Evolutionary conservation across 2,888 invertebrate species (phyloP).

Genomic region (Phrixothrix hirtus): DNA sequence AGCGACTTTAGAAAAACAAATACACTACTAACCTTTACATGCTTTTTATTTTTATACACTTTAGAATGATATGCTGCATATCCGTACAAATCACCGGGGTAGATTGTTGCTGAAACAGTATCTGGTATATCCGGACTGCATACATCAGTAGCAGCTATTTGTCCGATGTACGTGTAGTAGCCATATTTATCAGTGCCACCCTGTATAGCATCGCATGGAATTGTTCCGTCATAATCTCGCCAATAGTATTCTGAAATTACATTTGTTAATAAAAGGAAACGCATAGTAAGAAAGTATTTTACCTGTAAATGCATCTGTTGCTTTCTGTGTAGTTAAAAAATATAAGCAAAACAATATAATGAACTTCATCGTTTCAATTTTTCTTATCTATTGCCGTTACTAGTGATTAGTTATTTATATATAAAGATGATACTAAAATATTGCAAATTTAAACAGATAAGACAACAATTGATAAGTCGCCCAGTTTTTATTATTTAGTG

Average conservation of each 20-base stretch:
- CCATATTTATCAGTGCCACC: constrained; percentile 6
- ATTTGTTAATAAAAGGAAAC: background rate
- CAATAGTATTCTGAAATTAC: constrained; percentile 4
- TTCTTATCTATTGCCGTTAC: background rate
- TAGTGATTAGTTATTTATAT: background rate
- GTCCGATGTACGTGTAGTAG: constrained; percentile 11
- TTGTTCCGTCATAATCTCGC: constrained; percentile 5
- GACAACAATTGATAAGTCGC: too few species aligned
- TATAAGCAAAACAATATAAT: background rate
- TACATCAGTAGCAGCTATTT: background rate
- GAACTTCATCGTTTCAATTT: background rate
- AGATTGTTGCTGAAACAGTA: constrained; percentile 6
- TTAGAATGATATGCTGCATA: constrained; percentile 4
- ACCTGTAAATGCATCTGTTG: background rate
- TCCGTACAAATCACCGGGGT: background rate
- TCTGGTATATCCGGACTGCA: constrained; percentile 1
- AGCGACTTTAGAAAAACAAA: background rate
- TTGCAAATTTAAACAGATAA: too few species aligned
- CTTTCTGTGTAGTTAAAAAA: background rate
- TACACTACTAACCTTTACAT: constrained; percentile 2
- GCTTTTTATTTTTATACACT: constrained; percentile 1
- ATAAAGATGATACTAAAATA: too few species aligned
- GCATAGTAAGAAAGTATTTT: background rate
- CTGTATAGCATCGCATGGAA: constrained; percentile 7
- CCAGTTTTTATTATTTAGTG: too few species aligned